Evolutionary conservation across 2,113 vertebrate genomes (phyloP).

Genomic region (Sinocyclocheilus anshuiensis): DNA sequence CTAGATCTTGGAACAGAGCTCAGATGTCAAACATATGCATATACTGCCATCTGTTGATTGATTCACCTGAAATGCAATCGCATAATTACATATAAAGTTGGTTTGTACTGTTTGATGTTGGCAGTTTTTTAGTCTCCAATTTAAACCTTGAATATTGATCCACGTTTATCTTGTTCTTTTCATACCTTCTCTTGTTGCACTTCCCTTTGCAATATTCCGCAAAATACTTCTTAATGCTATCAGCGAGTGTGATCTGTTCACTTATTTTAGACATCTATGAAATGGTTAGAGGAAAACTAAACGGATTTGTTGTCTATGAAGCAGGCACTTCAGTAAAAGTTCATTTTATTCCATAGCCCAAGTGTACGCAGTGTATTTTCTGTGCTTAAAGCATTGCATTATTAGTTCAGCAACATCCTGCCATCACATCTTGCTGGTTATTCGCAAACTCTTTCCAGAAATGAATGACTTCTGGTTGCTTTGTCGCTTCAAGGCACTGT

Average conservation of each 20-base stretch:
- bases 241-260: not conserved
- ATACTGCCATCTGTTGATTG: constrained; percentile 9
- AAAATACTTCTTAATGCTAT: not conserved
- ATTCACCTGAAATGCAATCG: not conserved
- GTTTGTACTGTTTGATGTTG: not conserved
- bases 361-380: not conserved
- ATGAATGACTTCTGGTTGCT: not conserved
- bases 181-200: not conserved
- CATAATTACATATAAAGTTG: not conserved
- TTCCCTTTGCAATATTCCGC: not conserved
- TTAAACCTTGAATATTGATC: not conserved
- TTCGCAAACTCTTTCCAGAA: not conserved
- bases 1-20: not conserved
- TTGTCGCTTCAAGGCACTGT: not conserved
- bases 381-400: not conserved
- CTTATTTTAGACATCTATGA: not conserved
- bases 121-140: not conserved
- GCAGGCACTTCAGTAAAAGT: not conserved
- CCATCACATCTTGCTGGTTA: not conserved
- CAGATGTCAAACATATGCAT: not conserved
- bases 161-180: not conserved
- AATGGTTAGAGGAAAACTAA: not conserved
- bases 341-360: not conserved
- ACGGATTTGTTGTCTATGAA: not conserved
- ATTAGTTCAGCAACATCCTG: not conserved